Evolutionary conservation across 1,140 invertebrate genomes (phyloP), one percentile per base, ranked within the genome.

Genomic region (Catajapyx aquilonaris): DNA sequence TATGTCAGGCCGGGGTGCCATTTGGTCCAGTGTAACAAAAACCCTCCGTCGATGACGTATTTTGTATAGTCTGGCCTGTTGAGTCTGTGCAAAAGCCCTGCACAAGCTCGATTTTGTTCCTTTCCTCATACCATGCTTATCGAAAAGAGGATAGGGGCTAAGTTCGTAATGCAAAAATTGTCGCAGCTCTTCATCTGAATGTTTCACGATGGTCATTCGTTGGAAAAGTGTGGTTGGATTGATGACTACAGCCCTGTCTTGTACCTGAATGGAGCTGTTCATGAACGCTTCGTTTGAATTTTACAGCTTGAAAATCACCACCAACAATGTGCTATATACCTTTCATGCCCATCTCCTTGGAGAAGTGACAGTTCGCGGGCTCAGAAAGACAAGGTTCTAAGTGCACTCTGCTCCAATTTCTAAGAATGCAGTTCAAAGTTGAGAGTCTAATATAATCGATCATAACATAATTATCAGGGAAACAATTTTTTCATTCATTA

Each of bases 231-330:
- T 3, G 30, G 30, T 31, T 3, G 30, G 7, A 31, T 31, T 31
- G 30, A 31, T 31, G 30, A 31, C 30, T 31, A 31, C 30, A 31
- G 7, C 7, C 7, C 3, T 31, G 30, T 31, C 30, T 31, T 31
- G 30, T 31, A 31, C 18, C 30, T 31, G 30, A 31, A 39, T 39
- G 23, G 37, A 39, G 31, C 37, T 39, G 37, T 39, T 19, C 37
- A 39, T 31, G 33, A 15, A 35, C 19, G 4, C 37, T n/a, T 19
- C n/a, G 18, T n/a, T 20, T 37, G 18, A 22, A 22, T 22, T 22
- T 37, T 37, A 22, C 28, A 37, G 35, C 20, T 23, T 37, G 19
- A 37, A 37, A 37, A 37, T 37, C 35, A 21, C 35, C 35, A 37
- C 19, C 35, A 37, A 37, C 18, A 37, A 11, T 19, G 19, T 22